Evolutionary conservation across 2,888 invertebrate genomes (phyloP), one percentile per base, ranked within the genome.

Genomic region (Ceriagrion tenellum): DNA sequence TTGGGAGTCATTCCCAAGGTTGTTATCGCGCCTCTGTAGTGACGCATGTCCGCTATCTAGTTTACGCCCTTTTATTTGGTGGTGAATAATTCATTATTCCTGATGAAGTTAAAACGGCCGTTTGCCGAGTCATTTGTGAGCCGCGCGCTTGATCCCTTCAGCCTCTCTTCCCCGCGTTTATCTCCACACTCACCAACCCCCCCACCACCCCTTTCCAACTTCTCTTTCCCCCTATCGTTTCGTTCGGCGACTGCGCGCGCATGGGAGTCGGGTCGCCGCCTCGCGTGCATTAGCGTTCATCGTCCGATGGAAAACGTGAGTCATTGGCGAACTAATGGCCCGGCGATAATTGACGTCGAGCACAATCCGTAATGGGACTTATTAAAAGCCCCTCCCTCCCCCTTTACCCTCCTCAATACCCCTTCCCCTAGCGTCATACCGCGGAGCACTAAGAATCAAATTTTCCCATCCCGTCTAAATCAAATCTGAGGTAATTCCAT

Each of bases 31-130:
- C 81, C 81, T 81, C 81, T 81, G 81, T 81, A 81, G 81, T 35
- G 81, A 81, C 81, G 81, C 35, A 81, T 35, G 81, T 81, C 30
- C 30, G 81, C 35, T 81, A 81, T 81, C 81, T 81, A 35, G 35
- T 81, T 81, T 35, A 81, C 81, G 81, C 81, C 81, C 81, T 81
- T 81, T 81, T 81, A 81, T 81, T 81, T 81, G 81, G 81, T 16
- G 81, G 81, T 81, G 81, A 81, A 81, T 81, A 81, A 81, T 81
- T 81, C 81, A 81, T 81, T 81, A 81, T 30, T 81, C 81, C 81
- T 81, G 35, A 81, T 81, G 81, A 81, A 81, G 81, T 81, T 81
- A 81, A 81, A 81, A 35, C 81, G 30, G 35, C 81, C 81, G 81
- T 26, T 81, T 81, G 81, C 30, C 35, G 81, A 30, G 81, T 18